Evolutionary conservation across 2,113 vertebrate species (phyloP).

Genomic region (Colius striatus): DNA sequence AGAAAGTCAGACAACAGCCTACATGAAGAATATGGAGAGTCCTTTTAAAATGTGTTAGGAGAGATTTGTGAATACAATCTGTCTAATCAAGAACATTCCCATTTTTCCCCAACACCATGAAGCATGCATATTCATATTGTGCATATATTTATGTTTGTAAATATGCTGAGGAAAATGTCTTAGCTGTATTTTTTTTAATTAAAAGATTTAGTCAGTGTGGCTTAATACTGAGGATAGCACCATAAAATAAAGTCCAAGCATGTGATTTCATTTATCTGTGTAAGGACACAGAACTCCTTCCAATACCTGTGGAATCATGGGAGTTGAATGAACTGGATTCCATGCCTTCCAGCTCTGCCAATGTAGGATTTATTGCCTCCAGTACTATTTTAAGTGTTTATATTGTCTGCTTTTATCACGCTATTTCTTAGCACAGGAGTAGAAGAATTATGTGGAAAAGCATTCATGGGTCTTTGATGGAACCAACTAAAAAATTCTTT

Average conservation of each 20-base stretch:
- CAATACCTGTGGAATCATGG: background rate
- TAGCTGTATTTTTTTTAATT: background rate
- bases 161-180: background rate
- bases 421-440: background rate
- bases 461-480: background rate
- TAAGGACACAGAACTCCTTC: background rate
- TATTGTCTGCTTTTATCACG: background rate
- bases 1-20: background rate
- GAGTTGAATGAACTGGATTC: background rate
- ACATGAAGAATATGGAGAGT: background rate
- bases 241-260: background rate
- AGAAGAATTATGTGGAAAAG: background rate
- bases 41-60: background rate
- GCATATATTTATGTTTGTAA: background rate
- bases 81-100: background rate
- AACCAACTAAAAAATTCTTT: background rate
- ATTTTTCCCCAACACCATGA: background rate
- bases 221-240: background rate
- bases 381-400: background rate
- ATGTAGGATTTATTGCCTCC: background rate
- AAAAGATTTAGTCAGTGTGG: background rate
- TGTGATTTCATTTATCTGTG: background rate
- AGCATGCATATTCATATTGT: background rate
- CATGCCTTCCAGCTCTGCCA: slow-evolving; percentile 23
- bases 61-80: background rate